Evolutionary conservation across 2,113 vertebrate species (phyloP), one percentile per base, ranked within the genome.

Genomic region (Nesogale talazaci): DNA sequence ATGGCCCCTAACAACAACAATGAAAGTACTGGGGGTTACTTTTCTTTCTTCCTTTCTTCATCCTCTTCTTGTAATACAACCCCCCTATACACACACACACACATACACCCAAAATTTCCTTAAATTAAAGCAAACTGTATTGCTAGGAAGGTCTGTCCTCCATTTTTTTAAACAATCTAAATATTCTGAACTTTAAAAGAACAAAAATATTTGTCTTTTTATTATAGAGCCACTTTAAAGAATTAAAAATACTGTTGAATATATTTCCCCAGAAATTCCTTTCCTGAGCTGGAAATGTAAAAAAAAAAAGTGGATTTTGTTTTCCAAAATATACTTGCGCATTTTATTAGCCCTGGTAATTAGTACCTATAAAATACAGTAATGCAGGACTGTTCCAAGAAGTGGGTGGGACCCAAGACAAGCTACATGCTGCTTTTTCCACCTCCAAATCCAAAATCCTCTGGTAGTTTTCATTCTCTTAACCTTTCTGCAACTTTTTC

Each of bases 311-410:
- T 74, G 9, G 11, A 34, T 74, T 91, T 91, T 74, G 75, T 80
- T 95, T 90, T 86, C 70, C 40, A 81, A 85, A 86, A 72, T 34
- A 80, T 36, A 40, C 38, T 89, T 38, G 23, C 86, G 57, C 25
- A 38, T 75, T 93, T 93, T 81, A 40, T 36, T 94, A 88, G 93
- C 34, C 27, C 61, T 82, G 16, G 34, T 63, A 82, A 94, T 46
- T 85, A 72, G 61, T 25, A 8, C 84, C 83, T 87, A 69, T 86
- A 94, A 95, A 88, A 74, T 14, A 59, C 25, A 74, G 63, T 65
- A 69, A 2, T 31, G 31, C n/a, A 72, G 77, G 61, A 17, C 63
- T 74, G 3, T 70, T 82, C 70, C 76, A 90, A 77, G 20, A 67
- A 59, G 76, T 17, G 22, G 23, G 40, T 74, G 31, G 63, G 69